Evolutionary conservation across 2,113 vertebrate genomes (phyloP).

Genomic region (Ctenomys sociabilis): DNA sequence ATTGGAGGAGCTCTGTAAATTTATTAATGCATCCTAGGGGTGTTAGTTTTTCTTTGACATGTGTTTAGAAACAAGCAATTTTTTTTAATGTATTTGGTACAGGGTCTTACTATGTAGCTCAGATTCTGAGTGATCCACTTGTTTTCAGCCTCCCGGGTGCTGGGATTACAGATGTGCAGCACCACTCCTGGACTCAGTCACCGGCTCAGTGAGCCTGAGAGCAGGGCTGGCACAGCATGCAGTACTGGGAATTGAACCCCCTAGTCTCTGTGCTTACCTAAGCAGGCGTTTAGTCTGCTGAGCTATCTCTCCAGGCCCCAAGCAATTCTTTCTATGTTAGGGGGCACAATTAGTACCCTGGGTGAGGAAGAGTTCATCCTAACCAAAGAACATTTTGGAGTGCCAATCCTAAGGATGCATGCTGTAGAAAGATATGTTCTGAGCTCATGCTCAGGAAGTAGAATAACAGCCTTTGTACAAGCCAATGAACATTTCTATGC

Average conservation of each 20-base stretch:
- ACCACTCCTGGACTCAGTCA: too few species aligned
- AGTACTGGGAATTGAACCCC: too few species aligned
- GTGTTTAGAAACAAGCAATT: conserved; percentile 53
- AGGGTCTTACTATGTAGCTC: too few species aligned
- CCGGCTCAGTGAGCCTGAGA: too few species aligned
- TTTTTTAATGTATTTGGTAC: neutral
- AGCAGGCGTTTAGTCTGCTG: too few species aligned
- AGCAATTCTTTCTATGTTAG: conserved; percentile 41
- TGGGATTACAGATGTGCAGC: too few species aligned
- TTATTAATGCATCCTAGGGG: conserved; percentile 11
- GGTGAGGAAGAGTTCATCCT: neutral
- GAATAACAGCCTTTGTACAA: neutral
- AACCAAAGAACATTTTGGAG: neutral
- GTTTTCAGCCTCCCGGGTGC: too few species aligned
- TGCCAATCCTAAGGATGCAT: neutral
- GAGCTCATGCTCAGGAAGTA: neutral
- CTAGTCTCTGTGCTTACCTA: too few species aligned
- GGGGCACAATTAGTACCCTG: conserved; percentile 38
- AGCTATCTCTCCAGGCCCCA: neutral
- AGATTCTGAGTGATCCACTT: too few species aligned
- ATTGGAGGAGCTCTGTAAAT: neutral
- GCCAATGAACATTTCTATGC: neutral
- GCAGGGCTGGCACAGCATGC: too few species aligned
- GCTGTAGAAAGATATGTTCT: neutral
- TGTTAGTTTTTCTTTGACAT: neutral